Evolutionary conservation across 2,797 vertebrate species (phyloP).

Genomic region (Okamejei kenojei): DNA sequence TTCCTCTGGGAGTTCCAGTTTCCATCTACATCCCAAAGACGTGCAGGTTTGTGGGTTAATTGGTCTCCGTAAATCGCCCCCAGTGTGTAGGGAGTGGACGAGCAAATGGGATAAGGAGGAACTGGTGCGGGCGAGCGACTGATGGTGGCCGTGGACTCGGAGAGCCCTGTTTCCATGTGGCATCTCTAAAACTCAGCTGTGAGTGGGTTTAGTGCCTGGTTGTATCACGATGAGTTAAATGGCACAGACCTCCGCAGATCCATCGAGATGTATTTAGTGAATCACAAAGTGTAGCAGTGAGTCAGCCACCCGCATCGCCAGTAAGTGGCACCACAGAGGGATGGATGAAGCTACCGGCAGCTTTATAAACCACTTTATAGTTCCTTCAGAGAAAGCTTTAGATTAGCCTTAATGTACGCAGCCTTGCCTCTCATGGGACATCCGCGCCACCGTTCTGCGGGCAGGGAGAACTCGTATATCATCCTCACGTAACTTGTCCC

Average conservation of each 20-base stretch:
- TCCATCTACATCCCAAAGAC: too few species aligned
- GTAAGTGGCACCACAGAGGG: neutral
- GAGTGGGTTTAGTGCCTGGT: neutral
- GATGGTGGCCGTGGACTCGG: too few species aligned
- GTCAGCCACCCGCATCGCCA: neutral
- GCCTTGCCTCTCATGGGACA: neutral
- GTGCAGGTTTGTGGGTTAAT: too few species aligned
- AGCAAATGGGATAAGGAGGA: too few species aligned
- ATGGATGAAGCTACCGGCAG: neutral
- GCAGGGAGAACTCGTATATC: neutral
- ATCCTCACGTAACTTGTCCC: neutral
- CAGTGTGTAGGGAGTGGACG: too few species aligned
- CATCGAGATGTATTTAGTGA: conserved; percentile 32
- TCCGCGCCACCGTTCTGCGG: neutral
- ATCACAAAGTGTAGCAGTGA: neutral
- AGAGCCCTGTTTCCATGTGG: too few species aligned
- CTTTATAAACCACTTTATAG: conserved; percentile 31
- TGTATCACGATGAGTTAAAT: neutral
- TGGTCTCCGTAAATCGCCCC: too few species aligned
- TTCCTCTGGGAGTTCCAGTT: too few species aligned
- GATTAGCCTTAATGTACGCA: conserved; percentile 1
- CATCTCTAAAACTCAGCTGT: neutral
- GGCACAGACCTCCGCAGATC: neutral
- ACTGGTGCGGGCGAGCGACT: too few species aligned
- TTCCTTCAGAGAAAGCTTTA: neutral